Evolutionary conservation across 2,888 invertebrate species (phyloP).

Genomic region (Pomacea canaliculata): DNA sequence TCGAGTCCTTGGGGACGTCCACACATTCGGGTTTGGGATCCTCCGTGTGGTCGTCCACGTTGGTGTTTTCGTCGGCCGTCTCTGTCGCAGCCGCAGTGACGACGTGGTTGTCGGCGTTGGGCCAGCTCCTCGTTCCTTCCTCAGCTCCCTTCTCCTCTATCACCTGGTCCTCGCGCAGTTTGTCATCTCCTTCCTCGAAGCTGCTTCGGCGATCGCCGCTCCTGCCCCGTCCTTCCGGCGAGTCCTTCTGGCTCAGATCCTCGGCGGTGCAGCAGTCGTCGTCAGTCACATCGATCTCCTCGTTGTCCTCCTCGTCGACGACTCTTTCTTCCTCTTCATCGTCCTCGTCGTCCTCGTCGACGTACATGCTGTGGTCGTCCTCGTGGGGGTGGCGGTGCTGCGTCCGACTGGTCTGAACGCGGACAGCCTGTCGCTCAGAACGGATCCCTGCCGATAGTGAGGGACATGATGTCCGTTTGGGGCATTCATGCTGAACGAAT

Average conservation of each 20-base stretch:
- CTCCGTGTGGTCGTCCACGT: too few relatives aligned
- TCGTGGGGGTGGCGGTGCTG: not conserved
- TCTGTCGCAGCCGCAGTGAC: too few relatives aligned
- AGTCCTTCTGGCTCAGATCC: slow-evolving; percentile 19
- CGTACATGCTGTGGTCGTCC: slow-evolving; percentile 14
- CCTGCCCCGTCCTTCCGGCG: slow-evolving; percentile 6
- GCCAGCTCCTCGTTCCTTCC: not conserved
- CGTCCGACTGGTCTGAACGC: slow-evolving; percentile 38
- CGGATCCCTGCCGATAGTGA: not conserved
- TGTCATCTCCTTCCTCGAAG: not conserved
- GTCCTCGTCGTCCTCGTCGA: slow-evolving; percentile 40
- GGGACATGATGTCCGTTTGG: not conserved
- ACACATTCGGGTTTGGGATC: not conserved
- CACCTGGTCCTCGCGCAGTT: not conserved
- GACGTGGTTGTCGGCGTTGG: not conserved
- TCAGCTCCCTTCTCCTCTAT: not conserved
- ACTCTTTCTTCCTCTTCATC: slow-evolving; percentile 30
- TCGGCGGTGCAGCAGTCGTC: slow-evolving; percentile 25
- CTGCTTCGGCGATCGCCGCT: not conserved
- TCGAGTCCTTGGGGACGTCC: too few relatives aligned
- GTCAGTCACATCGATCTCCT: slow-evolving; percentile 39
- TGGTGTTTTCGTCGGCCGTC: too few relatives aligned
- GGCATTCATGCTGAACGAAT: slow-evolving; percentile 3
- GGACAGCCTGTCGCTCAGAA: slow-evolving; percentile 34
- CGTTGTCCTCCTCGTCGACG: slow-evolving; percentile 31